phyloP scores from a whole-genome alignment of 2,888 invertebrate species.

The Parnassius smintheus region DNA sequence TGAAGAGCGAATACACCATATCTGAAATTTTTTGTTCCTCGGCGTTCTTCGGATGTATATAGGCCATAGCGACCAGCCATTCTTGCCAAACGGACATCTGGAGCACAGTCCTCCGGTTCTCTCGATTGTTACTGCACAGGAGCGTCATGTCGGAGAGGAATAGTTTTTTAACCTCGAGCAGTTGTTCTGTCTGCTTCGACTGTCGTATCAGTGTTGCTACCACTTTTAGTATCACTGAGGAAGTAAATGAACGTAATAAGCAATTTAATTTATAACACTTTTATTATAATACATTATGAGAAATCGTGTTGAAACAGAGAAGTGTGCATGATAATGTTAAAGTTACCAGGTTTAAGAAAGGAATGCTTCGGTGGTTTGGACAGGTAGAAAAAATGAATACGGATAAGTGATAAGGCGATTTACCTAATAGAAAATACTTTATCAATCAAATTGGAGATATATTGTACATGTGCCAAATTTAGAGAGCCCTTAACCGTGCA shows the following conservation, averaged over 20 bases:
- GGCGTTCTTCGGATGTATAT: slow-evolving; percentile 96
- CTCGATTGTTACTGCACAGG: slow-evolving; percentile 97
- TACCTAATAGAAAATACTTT: no score
- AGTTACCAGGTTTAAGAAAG: no score
- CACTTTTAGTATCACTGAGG: slow-evolving; percentile 98
- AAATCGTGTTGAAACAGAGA: no score
- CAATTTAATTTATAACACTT: not conserved
- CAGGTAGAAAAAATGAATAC: no score
- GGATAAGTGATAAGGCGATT: no score
- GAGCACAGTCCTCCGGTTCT: slow-evolving; percentile 97
- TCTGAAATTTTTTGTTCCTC: slow-evolving; percentile 98
- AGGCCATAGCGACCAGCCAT: slow-evolving; percentile 99
- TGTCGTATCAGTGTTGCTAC: slow-evolving; percentile 98
- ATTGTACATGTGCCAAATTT: no score
- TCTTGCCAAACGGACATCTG: slow-evolving; percentile 99
- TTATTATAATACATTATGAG: slow-evolving; percentile 38
- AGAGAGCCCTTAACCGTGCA: no score
- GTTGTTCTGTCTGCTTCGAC: slow-evolving; percentile 95
- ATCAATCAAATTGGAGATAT: no score
- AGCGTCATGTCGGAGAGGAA: slow-evolving; percentile 99
- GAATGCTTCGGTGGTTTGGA: no score
- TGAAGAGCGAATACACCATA: slow-evolving; percentile 98
- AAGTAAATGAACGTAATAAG: not conserved
- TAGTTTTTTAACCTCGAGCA: slow-evolving; percentile 95
- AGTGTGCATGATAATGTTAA: no score